Conservation (phyloP, 2,888 invertebrate species). For the Dexiosoma caninum region DNA sequence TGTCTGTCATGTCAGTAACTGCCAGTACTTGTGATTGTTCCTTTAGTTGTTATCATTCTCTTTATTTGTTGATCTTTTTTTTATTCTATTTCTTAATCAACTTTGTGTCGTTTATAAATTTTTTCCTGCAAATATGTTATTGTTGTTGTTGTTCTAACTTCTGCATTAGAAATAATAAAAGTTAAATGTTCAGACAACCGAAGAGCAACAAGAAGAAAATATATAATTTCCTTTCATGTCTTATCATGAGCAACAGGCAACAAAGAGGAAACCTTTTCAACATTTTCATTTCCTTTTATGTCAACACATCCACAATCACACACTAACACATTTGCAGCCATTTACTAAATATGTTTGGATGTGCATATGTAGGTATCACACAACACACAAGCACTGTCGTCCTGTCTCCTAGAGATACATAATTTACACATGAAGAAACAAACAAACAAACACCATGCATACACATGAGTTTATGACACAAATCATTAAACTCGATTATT, state of each 20-base stretch:
- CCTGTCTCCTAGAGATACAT: not conserved
- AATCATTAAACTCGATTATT: slow-evolving; percentile 58
- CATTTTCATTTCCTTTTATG: slow-evolving; percentile 63
- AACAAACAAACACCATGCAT: not conserved
- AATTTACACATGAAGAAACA: not conserved
- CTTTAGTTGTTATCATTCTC: slow-evolving; percentile 46
- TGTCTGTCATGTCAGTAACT: slow-evolving; percentile 24
- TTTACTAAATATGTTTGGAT: too few species aligned
- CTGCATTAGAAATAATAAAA: slow-evolving; percentile 42
- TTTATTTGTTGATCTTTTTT: slow-evolving; percentile 6
- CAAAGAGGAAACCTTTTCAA: slow-evolving; percentile 53
- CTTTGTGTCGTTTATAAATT: slow-evolving; percentile 21
- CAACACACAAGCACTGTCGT: not conserved
- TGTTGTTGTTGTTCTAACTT: not conserved
- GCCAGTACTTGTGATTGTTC: slow-evolving; percentile 46
- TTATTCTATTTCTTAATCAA: slow-evolving; percentile 31
- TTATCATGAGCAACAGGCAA: slow-evolving; percentile 63
- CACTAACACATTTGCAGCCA: not conserved
- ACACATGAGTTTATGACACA: slow-evolving; percentile 44
- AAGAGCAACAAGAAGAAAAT: slow-evolving; percentile 48
- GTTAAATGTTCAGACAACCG: slow-evolving; percentile 29
- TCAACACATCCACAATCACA: slow-evolving; percentile 39
- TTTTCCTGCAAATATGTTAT: not conserved
- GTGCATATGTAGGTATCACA: too few species aligned
- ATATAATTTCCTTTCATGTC: slow-evolving; percentile 60